Evolutionary conservation across 92 coral and sea anemone genomes (phyloP), one percentile per base, ranked within the genome.

Genomic region (Phenganax stokvisi): DNA sequence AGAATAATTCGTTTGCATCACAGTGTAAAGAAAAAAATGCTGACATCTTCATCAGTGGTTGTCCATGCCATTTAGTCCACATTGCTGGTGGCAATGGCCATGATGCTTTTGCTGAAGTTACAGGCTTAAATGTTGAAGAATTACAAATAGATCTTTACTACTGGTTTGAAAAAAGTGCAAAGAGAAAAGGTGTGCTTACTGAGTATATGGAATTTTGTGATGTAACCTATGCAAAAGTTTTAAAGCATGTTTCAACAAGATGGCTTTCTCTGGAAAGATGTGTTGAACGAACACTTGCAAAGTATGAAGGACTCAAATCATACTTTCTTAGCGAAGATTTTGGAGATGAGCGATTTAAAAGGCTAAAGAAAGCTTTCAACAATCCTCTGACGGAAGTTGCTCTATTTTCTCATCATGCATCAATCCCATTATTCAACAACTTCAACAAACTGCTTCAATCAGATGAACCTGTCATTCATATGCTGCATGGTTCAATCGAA

Each of bases 181-280:
- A 81, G 8, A 51, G 68, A 81, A 70, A 69, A 37, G 84, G 84
- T 56, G 53, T 81, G 72, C 78, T 55, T 27, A 30, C 57, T 31
- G 84, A 81, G 55, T 81, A 69, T 56, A 81, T 81, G 84, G 78
- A 81, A 75, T 81, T 81, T 68, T 70, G 84, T 81, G 84, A 66
- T 57, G 75, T 65, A 8, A 76, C 44, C 25, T 80, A 80, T 80
- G 37, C 62, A 9, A 80, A 80, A 60, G 70, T 80, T 44, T 64
- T 65, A n/a, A 80, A 64, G 51, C 83, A 64, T 65, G 47, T 37
- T 37, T 37, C 47, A 37, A 37, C 47, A 37, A 37, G 0, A 37
- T 37, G 47, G 47, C 47, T 37, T 37, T 5, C 47, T 37, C 72
- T 81, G 84, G 84, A 81, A 37, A 81, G 78, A 65, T 81, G 84